Evolutionary conservation across 1,140 invertebrate species (phyloP).

Genomic region (Gerris buenoi): DNA sequence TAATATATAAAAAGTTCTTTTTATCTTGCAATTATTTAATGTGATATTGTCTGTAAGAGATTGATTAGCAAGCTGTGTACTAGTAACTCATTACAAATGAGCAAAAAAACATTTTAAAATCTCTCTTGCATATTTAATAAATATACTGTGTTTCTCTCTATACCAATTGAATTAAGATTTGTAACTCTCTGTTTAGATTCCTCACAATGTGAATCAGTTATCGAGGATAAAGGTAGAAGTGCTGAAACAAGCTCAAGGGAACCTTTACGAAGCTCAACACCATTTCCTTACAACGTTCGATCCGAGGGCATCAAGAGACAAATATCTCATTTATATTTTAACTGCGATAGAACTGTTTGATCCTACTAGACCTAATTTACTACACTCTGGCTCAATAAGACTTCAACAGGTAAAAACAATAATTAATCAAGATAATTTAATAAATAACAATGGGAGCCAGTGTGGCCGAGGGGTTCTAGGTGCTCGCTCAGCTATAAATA

Average conservation of each 20-base stretch:
- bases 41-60: too few species aligned
- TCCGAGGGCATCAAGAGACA: constrained; percentile 60
- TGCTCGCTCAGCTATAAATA: too few species aligned
- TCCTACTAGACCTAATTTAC: constrained; percentile 59
- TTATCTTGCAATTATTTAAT: too few species aligned
- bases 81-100: too few species aligned
- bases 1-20: too few species aligned
- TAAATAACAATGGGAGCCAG: too few species aligned
- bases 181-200: constrained; percentile 38
- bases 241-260: constrained; percentile 69
- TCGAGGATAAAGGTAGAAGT: constrained; percentile 62
- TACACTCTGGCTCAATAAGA: constrained; percentile 50
- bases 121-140: constrained; percentile 5
- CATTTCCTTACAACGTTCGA: constrained; percentile 67
- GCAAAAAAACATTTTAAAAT: neutral
- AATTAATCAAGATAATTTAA: too few species aligned
- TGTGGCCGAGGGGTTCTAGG: too few species aligned
- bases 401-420: constrained; percentile 53
- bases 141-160: neutral
- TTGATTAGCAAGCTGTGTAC: too few species aligned
- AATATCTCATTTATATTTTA: constrained; percentile 76
- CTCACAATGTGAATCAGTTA: constrained; percentile 38
- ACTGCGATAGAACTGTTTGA: constrained; percentile 79
- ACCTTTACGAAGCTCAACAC: constrained; percentile 70
- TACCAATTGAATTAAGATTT: neutral